Evolutionary conservation across 1,140 invertebrate genomes (phyloP).

Genomic region (Drosophila saltans): DNA sequence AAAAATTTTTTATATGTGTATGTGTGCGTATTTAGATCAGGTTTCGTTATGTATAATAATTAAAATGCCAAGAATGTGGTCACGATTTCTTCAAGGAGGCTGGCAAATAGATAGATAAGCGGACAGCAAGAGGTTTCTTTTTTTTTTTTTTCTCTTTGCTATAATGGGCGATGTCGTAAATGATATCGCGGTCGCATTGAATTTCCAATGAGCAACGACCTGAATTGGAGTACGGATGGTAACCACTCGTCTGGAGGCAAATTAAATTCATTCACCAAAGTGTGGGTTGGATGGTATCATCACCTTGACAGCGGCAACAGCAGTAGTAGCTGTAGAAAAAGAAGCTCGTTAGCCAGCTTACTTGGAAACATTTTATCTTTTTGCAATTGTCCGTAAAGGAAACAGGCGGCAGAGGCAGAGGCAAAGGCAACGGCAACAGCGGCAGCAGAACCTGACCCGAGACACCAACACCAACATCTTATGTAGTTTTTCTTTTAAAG

Average conservation of each 20-base stretch:
- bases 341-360: conserved; percentile 47
- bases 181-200: conserved; percentile 61
- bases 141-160: conserved; percentile 13
- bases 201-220: conserved; percentile 60
- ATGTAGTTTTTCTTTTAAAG: background rate
- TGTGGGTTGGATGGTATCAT: conserved; percentile 14
- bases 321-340: conserved; percentile 14
- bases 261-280: conserved; percentile 6
- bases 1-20: conserved; percentile 26
- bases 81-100: conserved; percentile 18
- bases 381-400: conserved; percentile 33
- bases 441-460: background rate
- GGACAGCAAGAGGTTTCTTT: conserved; percentile 26
- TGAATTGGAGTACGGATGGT: conserved; percentile 1
- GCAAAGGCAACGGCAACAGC: too few relatives aligned
- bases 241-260: conserved; percentile 9
- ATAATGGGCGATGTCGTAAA: conserved; percentile 61
- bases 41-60: conserved; percentile 47
- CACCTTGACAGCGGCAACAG: conserved; percentile 52
- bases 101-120: conserved; percentile 1
- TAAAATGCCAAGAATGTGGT: conserved; percentile 59
- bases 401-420: background rate
- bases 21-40: conserved; percentile 42
- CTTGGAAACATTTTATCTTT: conserved; percentile 41
- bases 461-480: background rate